These are phyloP conservation scores for Corythoichthys intestinalis DNA, from an alignment of 2,113 vertebrate species.

Conservation along the genomic window DNA sequence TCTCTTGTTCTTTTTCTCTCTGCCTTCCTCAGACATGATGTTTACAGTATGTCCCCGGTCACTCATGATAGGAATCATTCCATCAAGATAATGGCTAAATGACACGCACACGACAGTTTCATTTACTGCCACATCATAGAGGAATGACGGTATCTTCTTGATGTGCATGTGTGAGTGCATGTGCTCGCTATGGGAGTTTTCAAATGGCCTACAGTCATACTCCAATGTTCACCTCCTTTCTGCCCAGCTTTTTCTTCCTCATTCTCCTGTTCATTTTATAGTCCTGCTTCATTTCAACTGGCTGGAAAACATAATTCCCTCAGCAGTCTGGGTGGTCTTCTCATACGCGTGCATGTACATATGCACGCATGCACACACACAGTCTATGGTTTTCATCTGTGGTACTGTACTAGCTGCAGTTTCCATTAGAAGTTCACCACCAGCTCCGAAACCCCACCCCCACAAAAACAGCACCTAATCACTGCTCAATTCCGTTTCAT, in stretches of 20 bases:
- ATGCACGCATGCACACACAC: slow-evolving; percentile 29
- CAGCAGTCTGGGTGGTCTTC: slow-evolving; percentile 74
- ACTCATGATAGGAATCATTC: slow-evolving; percentile 63
- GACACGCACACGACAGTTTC: slow-evolving; percentile 63
- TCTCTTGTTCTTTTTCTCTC: not conserved
- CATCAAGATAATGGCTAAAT: slow-evolving; percentile 64
- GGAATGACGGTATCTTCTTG: slow-evolving; percentile 39
- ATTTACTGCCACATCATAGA: slow-evolving; percentile 42
- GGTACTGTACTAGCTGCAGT: slow-evolving; percentile 72
- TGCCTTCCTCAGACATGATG: slow-evolving; percentile 47
- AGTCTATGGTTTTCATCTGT: slow-evolving; percentile 57
- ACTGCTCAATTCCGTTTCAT: slow-evolving; percentile 48
- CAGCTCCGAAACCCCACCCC: slow-evolving; percentile 48
- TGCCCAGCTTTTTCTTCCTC: slow-evolving; percentile 17
- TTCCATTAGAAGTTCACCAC: slow-evolving; percentile 67
- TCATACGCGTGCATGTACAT: slow-evolving; percentile 21
- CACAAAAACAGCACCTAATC: slow-evolving; percentile 70
- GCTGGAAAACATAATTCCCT: slow-evolving; percentile 38
- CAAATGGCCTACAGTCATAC: slow-evolving; percentile 4
- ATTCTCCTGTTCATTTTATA: slow-evolving; percentile 30
- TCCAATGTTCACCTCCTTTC: slow-evolving; percentile 7
- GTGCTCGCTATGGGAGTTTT: not conserved
- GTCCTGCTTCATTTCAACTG: slow-evolving; percentile 47
- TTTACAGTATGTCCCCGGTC: slow-evolving; percentile 64
- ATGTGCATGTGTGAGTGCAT: slow-evolving; percentile 3